Evolutionary conservation across 2,797 vertebrate species (phyloP).

Genomic region (Cichlasoma orientale): DNA sequence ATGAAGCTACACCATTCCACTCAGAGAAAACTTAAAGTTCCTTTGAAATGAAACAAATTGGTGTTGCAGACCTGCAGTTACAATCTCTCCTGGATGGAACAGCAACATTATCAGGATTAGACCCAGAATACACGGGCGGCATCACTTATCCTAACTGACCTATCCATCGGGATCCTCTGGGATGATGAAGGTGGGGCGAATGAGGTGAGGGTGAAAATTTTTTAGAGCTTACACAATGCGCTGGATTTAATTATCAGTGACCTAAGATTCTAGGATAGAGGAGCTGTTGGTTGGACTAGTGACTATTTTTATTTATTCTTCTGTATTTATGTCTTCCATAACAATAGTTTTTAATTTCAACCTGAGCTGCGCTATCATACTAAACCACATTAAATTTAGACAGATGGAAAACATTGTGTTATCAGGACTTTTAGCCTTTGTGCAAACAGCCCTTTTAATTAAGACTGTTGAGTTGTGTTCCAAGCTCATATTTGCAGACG

Average conservation of each 20-base stretch:
- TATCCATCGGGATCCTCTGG: background rate
- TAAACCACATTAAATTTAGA: slow-evolving; percentile 58
- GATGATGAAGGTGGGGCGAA: background rate
- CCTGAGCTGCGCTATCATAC: slow-evolving; percentile 41
- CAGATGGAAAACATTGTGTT: slow-evolving; percentile 56
- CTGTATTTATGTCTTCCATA: slow-evolving; percentile 42
- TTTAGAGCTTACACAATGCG: background rate
- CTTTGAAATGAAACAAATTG: no score
- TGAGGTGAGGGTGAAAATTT: background rate
- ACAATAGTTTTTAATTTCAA: slow-evolving; percentile 51
- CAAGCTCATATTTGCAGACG: slow-evolving; percentile 60
- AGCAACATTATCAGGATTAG: background rate
- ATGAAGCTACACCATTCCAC: no score
- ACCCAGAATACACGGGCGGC: background rate
- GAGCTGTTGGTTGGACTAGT: background rate
- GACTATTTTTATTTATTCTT: slow-evolving; percentile 26
- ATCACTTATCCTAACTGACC: background rate
- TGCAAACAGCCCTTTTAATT: slow-evolving; percentile 72
- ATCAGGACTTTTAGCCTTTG: slow-evolving; percentile 67
- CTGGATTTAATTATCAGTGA: slow-evolving; percentile 26
- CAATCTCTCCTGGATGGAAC: background rate
- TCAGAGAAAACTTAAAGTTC: no score
- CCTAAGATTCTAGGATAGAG: background rate
- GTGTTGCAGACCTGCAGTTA: background rate
- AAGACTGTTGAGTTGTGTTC: slow-evolving; percentile 59